phyloP scores from a whole-genome alignment of 2,888 invertebrate species.

The Acleris sparsana region DNA sequence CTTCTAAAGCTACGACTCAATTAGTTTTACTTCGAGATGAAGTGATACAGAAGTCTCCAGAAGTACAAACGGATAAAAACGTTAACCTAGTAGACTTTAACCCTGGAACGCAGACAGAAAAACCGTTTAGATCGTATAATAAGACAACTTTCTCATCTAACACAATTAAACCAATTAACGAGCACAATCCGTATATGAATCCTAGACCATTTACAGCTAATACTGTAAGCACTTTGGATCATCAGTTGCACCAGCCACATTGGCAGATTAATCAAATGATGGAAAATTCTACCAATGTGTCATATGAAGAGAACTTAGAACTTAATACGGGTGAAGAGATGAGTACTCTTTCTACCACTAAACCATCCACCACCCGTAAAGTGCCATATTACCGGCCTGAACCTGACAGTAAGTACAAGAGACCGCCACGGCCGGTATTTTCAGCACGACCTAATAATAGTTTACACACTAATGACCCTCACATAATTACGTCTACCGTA shows the following conservation, averaged over 20 bases:
- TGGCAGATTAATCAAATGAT: conserved; percentile 78
- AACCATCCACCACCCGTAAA: conserved; percentile 50
- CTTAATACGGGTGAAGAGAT: conserved; percentile 78
- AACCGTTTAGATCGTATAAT: conserved; percentile 69
- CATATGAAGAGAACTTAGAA: conserved; percentile 71
- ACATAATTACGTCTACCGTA: conserved; percentile 78
- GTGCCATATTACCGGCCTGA: conserved; percentile 46
- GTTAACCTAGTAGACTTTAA: conserved; percentile 55
- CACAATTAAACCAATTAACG: conserved; percentile 66
- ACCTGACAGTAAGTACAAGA: conserved; percentile 53
- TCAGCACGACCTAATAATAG: conserved; percentile 53
- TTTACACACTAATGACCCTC: conserved; percentile 58
- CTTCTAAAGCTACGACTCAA: conserved; percentile 52
- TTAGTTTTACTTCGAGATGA: conserved; percentile 58
- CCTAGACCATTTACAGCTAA: conserved; percentile 75
- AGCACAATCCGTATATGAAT: conserved; percentile 57
- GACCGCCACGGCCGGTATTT: conserved; percentile 56
- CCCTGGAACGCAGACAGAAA: conserved; percentile 77
- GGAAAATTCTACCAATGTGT: conserved; percentile 68
- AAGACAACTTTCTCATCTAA: conserved; percentile 65
- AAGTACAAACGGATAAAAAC: conserved; percentile 45
- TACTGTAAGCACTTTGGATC: conserved; percentile 63
- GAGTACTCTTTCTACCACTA: conserved; percentile 48
- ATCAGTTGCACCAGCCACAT: conserved; percentile 77
- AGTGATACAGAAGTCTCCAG: conserved; percentile 42